Base-by-base conservation (phyloP, 2,888 invertebrate genomes). In the Acronicta leporina region DNA sequence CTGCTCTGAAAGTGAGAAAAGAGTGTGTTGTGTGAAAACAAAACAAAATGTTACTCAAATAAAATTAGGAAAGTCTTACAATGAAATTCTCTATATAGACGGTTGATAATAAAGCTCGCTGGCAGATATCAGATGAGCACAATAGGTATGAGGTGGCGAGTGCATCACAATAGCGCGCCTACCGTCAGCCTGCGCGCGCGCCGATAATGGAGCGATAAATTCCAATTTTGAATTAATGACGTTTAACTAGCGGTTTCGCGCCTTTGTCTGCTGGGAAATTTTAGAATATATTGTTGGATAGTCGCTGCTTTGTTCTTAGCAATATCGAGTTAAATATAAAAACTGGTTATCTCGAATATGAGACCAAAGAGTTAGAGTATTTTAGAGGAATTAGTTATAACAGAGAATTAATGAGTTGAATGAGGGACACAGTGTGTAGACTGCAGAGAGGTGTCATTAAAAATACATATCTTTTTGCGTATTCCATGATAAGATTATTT, bases 191-290 rank as follows among this genome's bases (percentile, higher is more conserved):
- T 49, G 62, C 58, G 55, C 74, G 54, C 62, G 72, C 60, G 59
- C 68, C 63, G 47, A 88, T 90, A 90, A 91, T 89, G 77, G 87
- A 76, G 67, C 85, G 75, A 89, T 89, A 90, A 89, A 88, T 90
- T 87, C 80, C 76, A 81, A 84, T 85, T 83, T 83, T 68, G 79
- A 80, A 81, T 82, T 83, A 85, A 85, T 83, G 84, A 83, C 79
- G 79, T 69, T 64, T 80, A 79, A 80, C 80, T 56, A 68, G 75
- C 35, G 40, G 67, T 63, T 69, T 68, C 54, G 67, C 57, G 43
- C 77, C 65, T 77, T 77, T 71, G 63, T 75, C 55, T 43, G 62
- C 42, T 63, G 50, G 51, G 38, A 47, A 46, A 69, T 56, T 64
- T 63, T 47, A 48, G 63, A 72, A 68, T 59, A 63, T 64, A 60